phyloP scores from a whole-genome alignment of 2,113 vertebrate species.

The Crotalus helleri region DNA sequence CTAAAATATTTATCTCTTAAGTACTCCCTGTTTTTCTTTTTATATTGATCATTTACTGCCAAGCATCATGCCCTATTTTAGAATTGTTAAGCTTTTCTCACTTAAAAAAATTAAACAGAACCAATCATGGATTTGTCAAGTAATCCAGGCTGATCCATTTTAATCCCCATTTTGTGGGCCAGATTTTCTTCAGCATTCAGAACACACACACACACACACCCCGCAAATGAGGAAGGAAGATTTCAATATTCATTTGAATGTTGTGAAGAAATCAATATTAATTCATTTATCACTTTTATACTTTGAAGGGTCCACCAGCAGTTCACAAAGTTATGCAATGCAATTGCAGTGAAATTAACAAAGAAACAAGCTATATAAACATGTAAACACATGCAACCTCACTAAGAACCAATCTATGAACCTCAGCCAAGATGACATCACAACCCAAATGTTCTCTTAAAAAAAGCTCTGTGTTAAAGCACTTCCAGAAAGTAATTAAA shows the following conservation, averaged over 20 bases:
- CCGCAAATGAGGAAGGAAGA: slow-evolving; percentile 1
- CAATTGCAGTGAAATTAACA: not conserved
- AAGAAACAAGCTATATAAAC: not conserved
- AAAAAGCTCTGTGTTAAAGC: not conserved
- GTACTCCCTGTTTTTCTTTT: slow-evolving; percentile 41
- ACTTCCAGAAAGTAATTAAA: not conserved
- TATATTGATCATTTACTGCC: slow-evolving; percentile 47
- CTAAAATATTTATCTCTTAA: slow-evolving; percentile 28
- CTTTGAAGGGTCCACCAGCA: not conserved
- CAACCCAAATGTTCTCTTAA: not conserved
- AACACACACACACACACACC: not conserved
- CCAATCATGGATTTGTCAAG: slow-evolving; percentile 29
- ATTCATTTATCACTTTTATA: not conserved
- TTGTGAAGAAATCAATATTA: not conserved
- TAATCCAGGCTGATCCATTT: slow-evolving; percentile 21
- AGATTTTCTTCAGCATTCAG: slow-evolving; percentile 44
- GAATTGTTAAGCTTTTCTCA: slow-evolving; percentile 47
- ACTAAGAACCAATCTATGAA: not conserved
- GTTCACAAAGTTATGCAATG: not conserved
- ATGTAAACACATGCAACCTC: not conserved
- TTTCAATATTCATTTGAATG: not conserved
- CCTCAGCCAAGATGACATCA: not conserved
- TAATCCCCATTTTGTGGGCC: slow-evolving; percentile 37
- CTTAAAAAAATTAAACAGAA: slow-evolving; percentile 36
- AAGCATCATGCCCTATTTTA: slow-evolving; percentile 45